Conservation (phyloP, 2,888 invertebrate genomes). For the Poecilus cupreus region DNA sequence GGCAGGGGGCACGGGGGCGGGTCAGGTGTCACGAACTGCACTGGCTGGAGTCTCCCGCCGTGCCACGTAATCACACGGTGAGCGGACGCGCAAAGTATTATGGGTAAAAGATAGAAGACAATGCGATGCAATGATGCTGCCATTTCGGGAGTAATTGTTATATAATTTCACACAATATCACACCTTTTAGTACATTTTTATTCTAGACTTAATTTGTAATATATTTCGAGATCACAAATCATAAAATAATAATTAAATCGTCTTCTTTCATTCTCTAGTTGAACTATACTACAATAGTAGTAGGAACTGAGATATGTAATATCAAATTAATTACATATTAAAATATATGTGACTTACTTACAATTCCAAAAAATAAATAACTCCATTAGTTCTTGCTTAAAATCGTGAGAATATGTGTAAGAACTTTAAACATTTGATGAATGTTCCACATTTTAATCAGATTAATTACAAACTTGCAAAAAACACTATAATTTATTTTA, state of each 20-base stretch:
- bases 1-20: background rate
- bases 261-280: too few species aligned
- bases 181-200: too few species aligned
- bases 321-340: too few species aligned
- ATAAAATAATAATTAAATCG: too few species aligned
- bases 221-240: too few species aligned
- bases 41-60: background rate
- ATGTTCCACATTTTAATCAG: slow-evolving; percentile 24
- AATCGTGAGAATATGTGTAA: slow-evolving; percentile 38
- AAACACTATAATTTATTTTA: slow-evolving; percentile 40
- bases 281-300: too few species aligned
- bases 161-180: too few species aligned
- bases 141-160: too few species aligned
- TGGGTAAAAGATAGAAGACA: background rate
- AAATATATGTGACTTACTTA: too few species aligned
- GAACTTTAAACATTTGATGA: slow-evolving; percentile 31
- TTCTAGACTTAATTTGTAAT: too few species aligned
- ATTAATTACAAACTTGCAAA: slow-evolving; percentile 35
- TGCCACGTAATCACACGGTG: background rate
- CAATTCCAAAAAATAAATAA: background rate
- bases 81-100: background rate
- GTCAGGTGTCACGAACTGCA: slow-evolving; percentile 1
- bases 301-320: too few species aligned
- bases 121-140: background rate
- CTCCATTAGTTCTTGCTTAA: slow-evolving; percentile 1